Base-by-base conservation (phyloP, 64 coral and sea anemone species). In the Acropora yongei region DNA sequence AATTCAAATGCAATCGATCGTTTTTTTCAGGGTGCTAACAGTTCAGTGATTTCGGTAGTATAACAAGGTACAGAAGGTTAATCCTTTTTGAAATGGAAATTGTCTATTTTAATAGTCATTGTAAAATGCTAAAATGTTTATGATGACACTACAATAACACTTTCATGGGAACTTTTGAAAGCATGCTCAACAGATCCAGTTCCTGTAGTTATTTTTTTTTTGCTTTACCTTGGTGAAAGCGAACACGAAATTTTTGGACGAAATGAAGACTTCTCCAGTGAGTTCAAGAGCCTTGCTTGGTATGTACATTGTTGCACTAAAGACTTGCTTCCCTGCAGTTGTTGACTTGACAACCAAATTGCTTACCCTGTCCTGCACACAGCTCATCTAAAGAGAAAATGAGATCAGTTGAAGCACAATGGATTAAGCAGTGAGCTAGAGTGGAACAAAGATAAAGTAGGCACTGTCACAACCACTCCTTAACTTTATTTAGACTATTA, bases 171-270 rank as follows among this genome's bases (percentile, higher is more conserved):
- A 30, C 0, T 53, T 53, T 0, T 53, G 50, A 53, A 53, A 53
- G 50, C 50, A 53, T 8, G 8, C 50, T 53, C 8, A 3, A 53
- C 50, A 53, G 3, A 53, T 5, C 50, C 8, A 3, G 3, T 53
- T 53, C 0, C 3, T 53, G 8, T 3, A 55, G 5, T 55, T 55
- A 55, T n/a, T n/a, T n/a, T n/a, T n/a, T n/a, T n/a, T n/a, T 19
- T 20, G 18, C 68, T 81, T 86, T 93, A 98, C 93, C 80, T 95
- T 91, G 17, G 78, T 92, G 73, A 99, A 93, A 20, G 97, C 97
- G 87, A 99, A 96, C 76, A 96, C 92, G 20, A 99, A 92, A 16
- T 96, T 91, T 75, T 96, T 99, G 44, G 97, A 89, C 13, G 91
- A 91, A 6, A 96, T 88, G 44, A 89, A 61, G 8, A 95, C 97